Evolutionary conservation across 1,140 invertebrate genomes (phyloP), one percentile per base, ranked within the genome.

Genomic region (Caerostris darwini): DNA sequence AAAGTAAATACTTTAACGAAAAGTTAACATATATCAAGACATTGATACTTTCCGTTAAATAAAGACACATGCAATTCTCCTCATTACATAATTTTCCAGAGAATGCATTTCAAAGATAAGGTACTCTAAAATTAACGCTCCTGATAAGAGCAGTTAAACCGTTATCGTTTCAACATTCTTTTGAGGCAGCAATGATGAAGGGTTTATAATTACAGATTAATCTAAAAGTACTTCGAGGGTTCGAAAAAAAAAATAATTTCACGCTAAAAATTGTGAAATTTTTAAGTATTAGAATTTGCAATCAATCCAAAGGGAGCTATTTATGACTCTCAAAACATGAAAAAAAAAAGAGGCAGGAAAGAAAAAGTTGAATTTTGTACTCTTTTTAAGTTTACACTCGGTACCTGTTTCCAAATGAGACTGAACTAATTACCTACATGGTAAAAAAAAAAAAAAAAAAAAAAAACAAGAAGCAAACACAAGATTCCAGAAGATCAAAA

Each of bases 401-500:
- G 14, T n/a, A 17, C 19, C 50, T 87, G 58, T 87, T 64, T 59
- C n/a, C 85, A 87, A 87, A 87, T 87, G 85, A 87, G 58, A 64
- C 85, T 14, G 59, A 64, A 61, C 85, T 87, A 87, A 87, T 87
- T 87, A 61, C 59, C n/a, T 19, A 56, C 85, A 57, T 3, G 14
- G 34, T n/a, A n/a, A n/a, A n/a, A n/a, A n/a, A n/a, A n/a, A n/a
- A n/a, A 57, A 50, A 12, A n/a, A 50, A 53, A 50, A 61, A 61
- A 64, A 34, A n/a, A 14, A 19, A n/a, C n/a, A 6, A 53, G 85
- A 54, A 77, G 88, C 64, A 90, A 90, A 77, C 64, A 90, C 57
- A 56, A 77, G 54, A 71, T 90, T 67, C 88, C 88, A 56, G 59
- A 54, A 67, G 88, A 90, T 90, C 88, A 90, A 90, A 88, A 88